Percentiles rank a stretch among this genome's conserved stretches.
Conservation (phyloP, 2,113 vertebrate species). For the Murina feae region DNA sequence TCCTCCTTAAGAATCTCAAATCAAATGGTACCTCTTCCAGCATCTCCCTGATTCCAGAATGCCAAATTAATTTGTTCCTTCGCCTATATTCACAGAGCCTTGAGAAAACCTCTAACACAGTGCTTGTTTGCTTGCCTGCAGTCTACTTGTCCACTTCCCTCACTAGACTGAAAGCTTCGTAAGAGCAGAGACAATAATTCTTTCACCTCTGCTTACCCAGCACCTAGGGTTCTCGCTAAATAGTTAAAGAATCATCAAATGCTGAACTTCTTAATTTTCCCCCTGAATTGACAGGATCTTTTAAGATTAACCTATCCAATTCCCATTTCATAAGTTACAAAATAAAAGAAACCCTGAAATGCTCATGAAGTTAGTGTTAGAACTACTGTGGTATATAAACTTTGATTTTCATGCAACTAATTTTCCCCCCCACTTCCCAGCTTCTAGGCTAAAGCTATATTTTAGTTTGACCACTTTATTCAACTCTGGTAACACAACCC, state of each 20-base stretch:
- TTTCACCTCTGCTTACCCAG: background rate
- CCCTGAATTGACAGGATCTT: background rate
- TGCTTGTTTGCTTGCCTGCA: background rate
- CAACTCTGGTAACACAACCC: constrained; percentile 51
- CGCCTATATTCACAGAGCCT: background rate
- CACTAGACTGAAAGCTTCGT: background rate
- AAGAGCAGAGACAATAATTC: background rate
- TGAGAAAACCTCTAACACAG: background rate
- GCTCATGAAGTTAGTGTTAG: background rate
- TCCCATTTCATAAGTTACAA: background rate
- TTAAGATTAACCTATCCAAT: background rate
- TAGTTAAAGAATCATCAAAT: background rate
- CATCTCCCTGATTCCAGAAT: background rate
- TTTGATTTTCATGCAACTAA: constrained; percentile 35
- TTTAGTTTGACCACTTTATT: constrained; percentile 65
- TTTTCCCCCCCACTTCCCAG: constrained; percentile 8
- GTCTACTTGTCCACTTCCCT: background rate
- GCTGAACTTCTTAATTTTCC: background rate
- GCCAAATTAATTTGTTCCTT: background rate
- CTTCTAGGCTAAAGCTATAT: constrained; percentile 53
- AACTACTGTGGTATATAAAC: constrained; percentile 20
- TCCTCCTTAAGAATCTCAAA: background rate
- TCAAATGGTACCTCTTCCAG: background rate
- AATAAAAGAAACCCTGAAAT: background rate
- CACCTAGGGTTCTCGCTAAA: background rate